Evolutionary conservation across 2,113 vertebrate genomes (phyloP).

Genomic region (Istiophorus platypterus): DNA sequence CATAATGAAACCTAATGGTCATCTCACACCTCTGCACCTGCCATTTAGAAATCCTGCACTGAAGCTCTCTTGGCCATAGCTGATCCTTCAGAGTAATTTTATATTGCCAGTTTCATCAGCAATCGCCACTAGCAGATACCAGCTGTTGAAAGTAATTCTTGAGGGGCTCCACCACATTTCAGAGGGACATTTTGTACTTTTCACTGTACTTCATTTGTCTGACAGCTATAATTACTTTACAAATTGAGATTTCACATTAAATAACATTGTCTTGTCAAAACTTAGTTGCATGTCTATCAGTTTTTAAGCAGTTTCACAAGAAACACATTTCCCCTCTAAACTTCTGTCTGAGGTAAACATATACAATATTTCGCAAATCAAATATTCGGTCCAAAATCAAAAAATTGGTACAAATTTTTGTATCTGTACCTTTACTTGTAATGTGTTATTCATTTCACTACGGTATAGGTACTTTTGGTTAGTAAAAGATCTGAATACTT

Average conservation of each 20-base stretch:
- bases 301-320: too few species aligned
- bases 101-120: neutral
- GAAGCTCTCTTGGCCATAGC: neutral
- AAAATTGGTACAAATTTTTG: too few species aligned
- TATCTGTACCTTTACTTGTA: too few species aligned
- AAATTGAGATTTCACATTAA: neutral
- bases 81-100: neutral
- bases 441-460: too few species aligned
- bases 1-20: slow-evolving; percentile 30
- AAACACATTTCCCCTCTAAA: too few species aligned
- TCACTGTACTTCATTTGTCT: neutral
- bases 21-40: slow-evolving; percentile 28
- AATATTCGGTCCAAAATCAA: too few species aligned
- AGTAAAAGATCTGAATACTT: neutral
- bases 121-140: neutral
- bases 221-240: neutral
- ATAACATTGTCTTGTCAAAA: neutral
- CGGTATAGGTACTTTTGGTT: too few species aligned
- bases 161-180: neutral
- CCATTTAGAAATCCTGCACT: neutral
- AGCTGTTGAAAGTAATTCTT: neutral
- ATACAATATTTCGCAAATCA: too few species aligned
- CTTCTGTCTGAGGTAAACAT: too few species aligned
- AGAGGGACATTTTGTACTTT: neutral
- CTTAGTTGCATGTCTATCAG: too few species aligned